Evolutionary conservation across 2,888 invertebrate genomes (phyloP).

Genomic region (Nasonia oneida): DNA sequence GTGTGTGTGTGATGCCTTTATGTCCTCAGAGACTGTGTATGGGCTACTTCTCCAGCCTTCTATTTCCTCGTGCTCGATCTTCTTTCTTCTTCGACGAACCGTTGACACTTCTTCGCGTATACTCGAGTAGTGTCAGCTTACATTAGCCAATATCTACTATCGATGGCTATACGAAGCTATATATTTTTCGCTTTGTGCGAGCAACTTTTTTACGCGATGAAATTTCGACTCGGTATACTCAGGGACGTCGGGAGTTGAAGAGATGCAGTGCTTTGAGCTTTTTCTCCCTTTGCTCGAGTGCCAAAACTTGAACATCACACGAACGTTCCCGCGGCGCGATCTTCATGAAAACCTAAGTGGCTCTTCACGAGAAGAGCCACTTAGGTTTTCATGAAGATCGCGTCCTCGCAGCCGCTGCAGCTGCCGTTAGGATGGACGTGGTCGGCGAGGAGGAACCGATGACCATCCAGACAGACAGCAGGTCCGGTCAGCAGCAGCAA

Average conservation of each 20-base stretch:
- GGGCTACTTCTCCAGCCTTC: not conserved
- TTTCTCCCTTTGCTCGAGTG: not conserved
- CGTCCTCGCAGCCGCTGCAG: constrained; percentile 29
- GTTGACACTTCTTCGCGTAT: not conserved
- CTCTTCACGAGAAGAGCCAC: too few species aligned
- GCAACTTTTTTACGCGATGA: too few species aligned
- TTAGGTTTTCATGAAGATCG: too few species aligned
- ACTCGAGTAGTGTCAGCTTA: not conserved
- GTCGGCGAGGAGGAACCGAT: constrained; percentile 35
- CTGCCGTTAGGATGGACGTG: constrained; percentile 47
- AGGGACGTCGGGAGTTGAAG: too few species aligned
- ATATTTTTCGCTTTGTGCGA: too few species aligned
- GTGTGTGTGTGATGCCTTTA: not conserved
- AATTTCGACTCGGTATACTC: not conserved
- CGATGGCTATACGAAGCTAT: too few species aligned
- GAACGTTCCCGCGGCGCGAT: not conserved
- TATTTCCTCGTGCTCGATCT: not conserved
- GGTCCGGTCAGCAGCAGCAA: not conserved
- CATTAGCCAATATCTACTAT: not conserved
- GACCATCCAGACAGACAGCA: not conserved
- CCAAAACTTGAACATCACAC: not conserved
- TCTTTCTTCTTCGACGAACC: not conserved
- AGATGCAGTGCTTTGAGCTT: not conserved
- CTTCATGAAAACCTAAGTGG: not conserved
- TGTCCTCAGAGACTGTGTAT: not conserved